Percentiles rank a stretch among this genome's conserved stretches.
phyloP scores from a whole-genome alignment of 2,888 invertebrate genomes.

The Salpingus planirostris region DNA sequence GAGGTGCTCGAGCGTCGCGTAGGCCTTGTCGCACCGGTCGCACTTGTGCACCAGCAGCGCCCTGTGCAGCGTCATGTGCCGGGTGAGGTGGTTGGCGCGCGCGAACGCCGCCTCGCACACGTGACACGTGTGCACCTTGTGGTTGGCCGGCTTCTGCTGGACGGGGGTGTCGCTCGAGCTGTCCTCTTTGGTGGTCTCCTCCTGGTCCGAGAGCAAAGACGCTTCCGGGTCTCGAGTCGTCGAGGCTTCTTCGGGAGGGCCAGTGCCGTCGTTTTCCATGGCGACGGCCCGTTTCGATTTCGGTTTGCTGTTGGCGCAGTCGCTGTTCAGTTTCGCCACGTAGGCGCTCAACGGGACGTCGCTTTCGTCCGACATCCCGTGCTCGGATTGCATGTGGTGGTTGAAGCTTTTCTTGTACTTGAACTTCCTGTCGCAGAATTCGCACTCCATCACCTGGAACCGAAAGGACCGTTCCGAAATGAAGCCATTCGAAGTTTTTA shows the following conservation, averaged over 20 bases:
- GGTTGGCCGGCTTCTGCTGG: conserved; percentile 3
- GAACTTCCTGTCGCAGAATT: conserved; percentile 42
- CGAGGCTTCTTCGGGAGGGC: neutral
- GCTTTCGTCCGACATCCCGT: conserved; percentile 38
- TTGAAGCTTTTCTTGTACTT: conserved; percentile 40
- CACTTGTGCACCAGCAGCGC: conserved; percentile 38
- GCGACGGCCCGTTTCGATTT: neutral
- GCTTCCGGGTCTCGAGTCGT: neutral
- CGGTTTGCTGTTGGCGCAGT: conserved; percentile 1
- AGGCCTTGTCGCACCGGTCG: conserved; percentile 38
- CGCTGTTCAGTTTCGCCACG: conserved; percentile 6
- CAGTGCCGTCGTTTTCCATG: conserved; percentile 2
- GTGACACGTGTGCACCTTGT: conserved; percentile 36
- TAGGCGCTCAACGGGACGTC: conserved; percentile 22
- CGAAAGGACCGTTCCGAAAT: neutral
- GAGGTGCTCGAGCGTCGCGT: conserved; percentile 34
- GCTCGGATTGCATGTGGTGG: conserved; percentile 40
- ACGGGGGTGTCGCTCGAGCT: conserved; percentile 1
- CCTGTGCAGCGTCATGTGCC: conserved; percentile 40
- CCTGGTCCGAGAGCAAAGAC: neutral
- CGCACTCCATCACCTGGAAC: conserved; percentile 35
- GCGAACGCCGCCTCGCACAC: conserved; percentile 38
- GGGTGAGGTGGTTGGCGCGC: conserved; percentile 37
- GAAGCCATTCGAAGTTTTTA: too few species aligned
- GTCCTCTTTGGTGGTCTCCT: neutral